Evolutionary conservation across 2,113 vertebrate species (phyloP), one percentile per base, ranked within the genome.

Genomic region (Pseudorectes ferrugineus): DNA sequence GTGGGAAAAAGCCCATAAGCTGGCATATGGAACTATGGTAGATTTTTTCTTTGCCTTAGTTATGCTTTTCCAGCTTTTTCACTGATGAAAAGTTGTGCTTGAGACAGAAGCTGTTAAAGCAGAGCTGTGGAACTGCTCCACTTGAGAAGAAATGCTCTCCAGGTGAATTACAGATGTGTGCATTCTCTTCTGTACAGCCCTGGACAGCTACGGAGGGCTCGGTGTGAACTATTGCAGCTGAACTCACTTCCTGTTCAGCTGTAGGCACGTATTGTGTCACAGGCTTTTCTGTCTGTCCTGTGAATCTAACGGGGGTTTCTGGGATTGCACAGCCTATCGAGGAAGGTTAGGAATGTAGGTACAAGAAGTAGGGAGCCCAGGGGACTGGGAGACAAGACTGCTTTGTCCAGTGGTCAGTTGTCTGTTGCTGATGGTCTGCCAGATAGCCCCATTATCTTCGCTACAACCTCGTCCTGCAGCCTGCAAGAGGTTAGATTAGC

Each of bases 181-280:
- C 1, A 0, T 76, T 88, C 74, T 61, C 36, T 38, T 57, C 74
- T 5, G 1, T 12, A 2, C 18, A 22, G 71, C 42, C 66, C 48
- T 62, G 67, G 46, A 63, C 71, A 48, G 48, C 68, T 58, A 2
- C 14, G 1, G 25, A 42, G 78, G 4, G 7, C 43, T 92, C 1
- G 0, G 25, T 72, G 36, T 79, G 74, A 88, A 17, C n/a, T 76
- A 1, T 14, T 75, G 38, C 55, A 79, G 88, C 70, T 89, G 85
- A 88, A 73, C 62, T 85, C 66, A 15, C 85, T 94, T 95, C 78
- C 75, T 90, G 71, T 57, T 89, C 85, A 82, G 81, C 92, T 92
- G 62, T 36, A 35, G 58, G 45, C 14, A 1, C 24, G 1, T 46
- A 12, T 5, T 61, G 36, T 88, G 66, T 78, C 58, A 42, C 73